Conservation (phyloP, 2,113 vertebrate species). For the Pygoscelis adeliae region DNA sequence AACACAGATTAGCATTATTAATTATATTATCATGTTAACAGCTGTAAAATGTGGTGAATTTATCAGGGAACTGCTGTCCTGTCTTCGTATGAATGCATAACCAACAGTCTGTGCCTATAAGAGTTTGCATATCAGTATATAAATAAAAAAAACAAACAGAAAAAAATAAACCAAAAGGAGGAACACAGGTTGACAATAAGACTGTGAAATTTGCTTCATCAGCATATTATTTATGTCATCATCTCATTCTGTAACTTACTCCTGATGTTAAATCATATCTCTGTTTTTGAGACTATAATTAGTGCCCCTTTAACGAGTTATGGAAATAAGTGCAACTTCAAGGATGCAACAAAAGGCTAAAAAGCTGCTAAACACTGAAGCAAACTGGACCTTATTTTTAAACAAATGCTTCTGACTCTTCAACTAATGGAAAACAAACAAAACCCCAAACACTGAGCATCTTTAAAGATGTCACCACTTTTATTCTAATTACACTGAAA, state of each 20-base stretch:
- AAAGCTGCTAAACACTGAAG: not conserved
- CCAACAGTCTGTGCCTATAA: not conserved
- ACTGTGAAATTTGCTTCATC: not conserved
- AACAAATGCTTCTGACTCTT: not conserved
- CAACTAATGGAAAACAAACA: not conserved
- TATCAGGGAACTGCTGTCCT: not conserved
- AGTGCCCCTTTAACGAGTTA: not conserved
- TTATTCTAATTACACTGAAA: not conserved
- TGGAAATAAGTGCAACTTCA: not conserved
- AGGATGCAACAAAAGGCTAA: not conserved
- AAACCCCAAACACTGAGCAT: not conserved
- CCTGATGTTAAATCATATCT: not conserved
- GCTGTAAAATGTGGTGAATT: not conserved
- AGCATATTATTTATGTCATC: not conserved
- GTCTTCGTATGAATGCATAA: not conserved
- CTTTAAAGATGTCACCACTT: not conserved
- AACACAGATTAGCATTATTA: not conserved
- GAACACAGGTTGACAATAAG: not conserved
- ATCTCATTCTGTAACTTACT: not conserved
- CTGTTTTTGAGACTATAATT: not conserved
- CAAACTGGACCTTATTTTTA: not conserved
- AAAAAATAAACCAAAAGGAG: not conserved
- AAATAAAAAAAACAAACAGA: not conserved
- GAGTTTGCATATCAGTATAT: not conserved
- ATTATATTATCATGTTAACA: not conserved